These are phyloP conservation scores for Alloscopus bannaensis DNA, from an alignment of 2,888 invertebrate species.

Conservation along the genomic window DNA sequence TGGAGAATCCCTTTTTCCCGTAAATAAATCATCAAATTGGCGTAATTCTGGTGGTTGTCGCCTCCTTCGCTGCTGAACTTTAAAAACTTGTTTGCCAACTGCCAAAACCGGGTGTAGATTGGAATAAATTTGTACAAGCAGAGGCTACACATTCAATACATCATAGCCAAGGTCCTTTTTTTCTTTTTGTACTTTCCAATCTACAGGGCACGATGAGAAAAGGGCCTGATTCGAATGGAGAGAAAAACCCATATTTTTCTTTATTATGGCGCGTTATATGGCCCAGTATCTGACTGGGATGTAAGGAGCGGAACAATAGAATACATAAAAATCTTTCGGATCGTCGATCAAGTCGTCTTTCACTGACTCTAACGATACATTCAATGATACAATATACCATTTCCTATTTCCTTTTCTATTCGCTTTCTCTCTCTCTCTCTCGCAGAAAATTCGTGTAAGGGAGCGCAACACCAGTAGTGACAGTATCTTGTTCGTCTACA, in stretches of 20 bases:
- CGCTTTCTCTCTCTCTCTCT: too few species aligned
- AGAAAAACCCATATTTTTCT: not conserved
- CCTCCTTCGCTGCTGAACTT: too few species aligned
- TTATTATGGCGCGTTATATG: too few species aligned
- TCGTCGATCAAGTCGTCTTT: slow-evolving; percentile 47
- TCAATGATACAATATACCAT: slow-evolving; percentile 26
- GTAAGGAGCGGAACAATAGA: slow-evolving; percentile 38
- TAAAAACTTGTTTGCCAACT: slow-evolving; percentile 1
- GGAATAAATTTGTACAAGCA: slow-evolving; percentile 5
- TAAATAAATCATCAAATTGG: too few species aligned
- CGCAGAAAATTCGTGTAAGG: too few species aligned
- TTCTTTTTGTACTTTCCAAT: too few species aligned
- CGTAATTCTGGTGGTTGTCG: too few species aligned
- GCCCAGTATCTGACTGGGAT: too few species aligned
- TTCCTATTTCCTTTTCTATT: slow-evolving; percentile 34
- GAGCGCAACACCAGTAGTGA: slow-evolving; percentile 9
- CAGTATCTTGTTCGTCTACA: slow-evolving; percentile 13
- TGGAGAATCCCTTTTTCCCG: too few species aligned
- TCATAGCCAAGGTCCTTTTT: slow-evolving; percentile 19
- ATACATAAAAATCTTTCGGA: slow-evolving; percentile 39
- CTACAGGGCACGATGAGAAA: too few species aligned
- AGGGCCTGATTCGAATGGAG: not conserved
- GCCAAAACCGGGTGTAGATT: not conserved
- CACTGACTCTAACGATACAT: slow-evolving; percentile 38
- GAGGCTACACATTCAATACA: too few species aligned